A percentile compares a stretch with the other conserved stretches of the same genome.
Evolutionary conservation across 1,140 invertebrate genomes (phyloP).

Genomic region (Drosophila erecta): DNA sequence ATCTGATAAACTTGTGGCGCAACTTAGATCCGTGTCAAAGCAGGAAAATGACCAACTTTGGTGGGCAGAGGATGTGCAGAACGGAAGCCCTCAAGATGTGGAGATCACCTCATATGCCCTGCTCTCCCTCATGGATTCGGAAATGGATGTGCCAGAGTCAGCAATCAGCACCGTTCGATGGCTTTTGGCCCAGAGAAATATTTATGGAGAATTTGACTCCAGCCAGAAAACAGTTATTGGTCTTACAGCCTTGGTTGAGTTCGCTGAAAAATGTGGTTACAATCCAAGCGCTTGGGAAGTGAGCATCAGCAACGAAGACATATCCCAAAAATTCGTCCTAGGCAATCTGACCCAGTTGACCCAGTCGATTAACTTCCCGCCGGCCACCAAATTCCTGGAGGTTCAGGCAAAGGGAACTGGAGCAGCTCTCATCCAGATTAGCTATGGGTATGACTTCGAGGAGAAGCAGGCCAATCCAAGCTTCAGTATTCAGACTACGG

Average conservation of each 20-base stretch:
- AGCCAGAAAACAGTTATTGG: background rate
- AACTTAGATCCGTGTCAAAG: background rate
- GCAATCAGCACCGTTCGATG: background rate
- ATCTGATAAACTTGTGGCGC: background rate
- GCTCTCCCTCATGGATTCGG: background rate
- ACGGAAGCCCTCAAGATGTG: background rate
- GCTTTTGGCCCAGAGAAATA: constrained; percentile 1
- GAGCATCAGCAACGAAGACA: background rate
- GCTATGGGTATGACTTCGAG: background rate
- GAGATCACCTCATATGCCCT: constrained; percentile 1
- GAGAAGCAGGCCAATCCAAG: background rate
- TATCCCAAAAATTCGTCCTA: background rate
- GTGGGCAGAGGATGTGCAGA: background rate
- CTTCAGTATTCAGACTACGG: background rate
- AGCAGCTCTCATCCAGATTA: background rate
- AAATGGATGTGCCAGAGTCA: background rate
- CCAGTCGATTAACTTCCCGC: background rate
- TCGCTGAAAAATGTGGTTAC: background rate
- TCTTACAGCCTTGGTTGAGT: background rate
- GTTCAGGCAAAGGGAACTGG: background rate
- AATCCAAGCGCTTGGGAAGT: background rate
- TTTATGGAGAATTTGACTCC: background rate
- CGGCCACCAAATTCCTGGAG: background rate
- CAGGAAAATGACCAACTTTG: background rate
- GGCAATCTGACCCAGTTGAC: no score